These are phyloP conservation scores for Arctia plantaginis DNA, from an alignment of 2,888 invertebrate genomes.

Conservation along the genomic window DNA sequence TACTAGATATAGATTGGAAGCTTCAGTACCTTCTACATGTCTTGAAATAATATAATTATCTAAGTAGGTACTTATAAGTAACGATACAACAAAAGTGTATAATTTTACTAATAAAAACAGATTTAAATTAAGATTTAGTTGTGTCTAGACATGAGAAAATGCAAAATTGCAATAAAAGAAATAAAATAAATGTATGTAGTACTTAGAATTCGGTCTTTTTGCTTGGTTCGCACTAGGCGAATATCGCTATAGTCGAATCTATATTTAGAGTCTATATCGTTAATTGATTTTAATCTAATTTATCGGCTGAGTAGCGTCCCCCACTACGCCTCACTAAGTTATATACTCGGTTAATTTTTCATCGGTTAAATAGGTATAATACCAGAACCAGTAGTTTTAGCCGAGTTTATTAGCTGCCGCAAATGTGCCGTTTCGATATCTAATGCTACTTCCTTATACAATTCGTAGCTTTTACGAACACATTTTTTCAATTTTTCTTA, in stretches of 20 bases:
- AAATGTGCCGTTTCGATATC: too few relatives aligned
- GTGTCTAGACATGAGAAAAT: not conserved
- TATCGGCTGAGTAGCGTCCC: not conserved
- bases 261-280: not conserved
- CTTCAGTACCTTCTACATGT: not conserved
- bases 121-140: not conserved
- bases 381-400: too few relatives aligned
- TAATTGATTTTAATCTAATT: not conserved
- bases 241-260: not conserved
- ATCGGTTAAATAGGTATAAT: not conserved
- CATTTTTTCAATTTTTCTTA: too few relatives aligned
- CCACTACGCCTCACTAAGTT: not conserved
- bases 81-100: not conserved
- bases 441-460: too few relatives aligned
- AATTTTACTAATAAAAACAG: not conserved
- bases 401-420: not conserved
- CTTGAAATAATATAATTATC: not conserved
- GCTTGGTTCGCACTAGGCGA: not conserved
- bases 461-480: too few relatives aligned
- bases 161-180: not conserved
- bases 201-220: not conserved
- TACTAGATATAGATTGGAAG: not conserved
- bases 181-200: too few relatives aligned
- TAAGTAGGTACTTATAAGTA: not conserved
- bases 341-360: not conserved